Conservation (phyloP, 2,113 vertebrate genomes). For the Phalacrocorax pelagicus region DNA sequence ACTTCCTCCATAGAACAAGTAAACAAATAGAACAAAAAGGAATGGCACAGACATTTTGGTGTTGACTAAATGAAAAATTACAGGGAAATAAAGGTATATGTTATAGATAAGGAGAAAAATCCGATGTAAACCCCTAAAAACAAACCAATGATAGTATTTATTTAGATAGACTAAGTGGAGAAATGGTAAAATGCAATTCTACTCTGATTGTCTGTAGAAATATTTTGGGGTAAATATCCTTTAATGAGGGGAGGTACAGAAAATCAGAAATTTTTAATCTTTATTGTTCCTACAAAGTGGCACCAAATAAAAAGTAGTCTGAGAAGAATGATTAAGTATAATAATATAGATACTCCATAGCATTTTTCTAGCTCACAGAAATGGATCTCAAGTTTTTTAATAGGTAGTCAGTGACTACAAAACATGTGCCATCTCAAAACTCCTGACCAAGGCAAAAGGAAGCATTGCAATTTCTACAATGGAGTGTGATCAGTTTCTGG, state of each 20-base stretch:
- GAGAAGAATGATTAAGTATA: background rate
- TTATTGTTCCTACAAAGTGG: background rate
- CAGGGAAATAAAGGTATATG: background rate
- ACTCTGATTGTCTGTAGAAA: background rate
- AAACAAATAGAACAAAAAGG: background rate
- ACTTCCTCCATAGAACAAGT: background rate
- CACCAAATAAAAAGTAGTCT: background rate
- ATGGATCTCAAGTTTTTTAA: background rate
- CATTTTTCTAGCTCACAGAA: background rate
- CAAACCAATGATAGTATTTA: background rate
- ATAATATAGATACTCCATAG: background rate
- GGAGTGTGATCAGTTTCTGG: slow-evolving; percentile 12
- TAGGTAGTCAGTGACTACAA: background rate
- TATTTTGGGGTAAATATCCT: background rate
- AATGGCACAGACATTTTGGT: background rate
- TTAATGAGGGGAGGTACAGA: background rate
- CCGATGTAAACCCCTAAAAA: background rate
- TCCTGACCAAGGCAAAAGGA: background rate
- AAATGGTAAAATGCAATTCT: background rate
- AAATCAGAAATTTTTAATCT: background rate
- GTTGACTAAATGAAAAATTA: background rate
- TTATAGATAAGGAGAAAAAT: background rate
- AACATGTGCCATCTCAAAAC: background rate
- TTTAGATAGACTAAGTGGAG: background rate
- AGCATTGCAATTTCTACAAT: slow-evolving; percentile 6